Evolutionary conservation across 2,888 invertebrate genomes (phyloP).

Genomic region (Trypoxylon attenuatum): DNA sequence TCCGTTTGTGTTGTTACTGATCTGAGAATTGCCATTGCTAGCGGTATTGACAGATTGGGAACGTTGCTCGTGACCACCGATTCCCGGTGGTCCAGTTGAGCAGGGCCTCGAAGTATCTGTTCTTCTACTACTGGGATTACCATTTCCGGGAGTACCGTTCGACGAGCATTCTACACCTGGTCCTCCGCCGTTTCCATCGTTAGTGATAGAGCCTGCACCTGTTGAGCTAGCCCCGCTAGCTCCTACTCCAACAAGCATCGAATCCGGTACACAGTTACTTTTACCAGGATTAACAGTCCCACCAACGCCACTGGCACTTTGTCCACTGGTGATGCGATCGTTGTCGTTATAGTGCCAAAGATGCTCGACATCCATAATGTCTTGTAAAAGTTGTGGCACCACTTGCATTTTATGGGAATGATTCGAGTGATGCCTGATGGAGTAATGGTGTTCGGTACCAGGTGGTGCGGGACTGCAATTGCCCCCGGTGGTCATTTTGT

Average conservation of each 20-base stretch:
- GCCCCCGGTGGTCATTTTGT: constrained; percentile 66
- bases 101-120: constrained; percentile 53
- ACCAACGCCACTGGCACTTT: constrained; percentile 17
- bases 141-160: constrained; percentile 38
- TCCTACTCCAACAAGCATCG: constrained; percentile 26
- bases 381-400: constrained; percentile 78
- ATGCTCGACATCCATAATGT: constrained; percentile 97
- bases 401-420: constrained; percentile 71
- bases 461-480: constrained; percentile 70
- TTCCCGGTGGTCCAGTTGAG: constrained; percentile 41
- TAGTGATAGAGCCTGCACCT: constrained; percentile 8
- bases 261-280: constrained; percentile 30
- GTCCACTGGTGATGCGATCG: constrained; percentile 79
- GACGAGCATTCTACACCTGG: constrained; percentile 36
- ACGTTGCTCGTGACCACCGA: constrained; percentile 54
- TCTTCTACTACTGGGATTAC: constrained; percentile 47
- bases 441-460: constrained; percentile 69
- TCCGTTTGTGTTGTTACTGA: constrained; percentile 55
- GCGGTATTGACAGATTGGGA: constrained; percentile 31
- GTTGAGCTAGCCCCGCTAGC: constrained; percentile 13
- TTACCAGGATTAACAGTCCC: constrained; percentile 16
- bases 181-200: constrained; percentile 26
- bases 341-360: constrained; percentile 95
- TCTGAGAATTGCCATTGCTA: constrained; percentile 46
- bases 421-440: constrained; percentile 69